These are phyloP conservation scores for Syrmaticus mikado DNA, from an alignment of 2,113 vertebrate species.

Conservation along the genomic window DNA sequence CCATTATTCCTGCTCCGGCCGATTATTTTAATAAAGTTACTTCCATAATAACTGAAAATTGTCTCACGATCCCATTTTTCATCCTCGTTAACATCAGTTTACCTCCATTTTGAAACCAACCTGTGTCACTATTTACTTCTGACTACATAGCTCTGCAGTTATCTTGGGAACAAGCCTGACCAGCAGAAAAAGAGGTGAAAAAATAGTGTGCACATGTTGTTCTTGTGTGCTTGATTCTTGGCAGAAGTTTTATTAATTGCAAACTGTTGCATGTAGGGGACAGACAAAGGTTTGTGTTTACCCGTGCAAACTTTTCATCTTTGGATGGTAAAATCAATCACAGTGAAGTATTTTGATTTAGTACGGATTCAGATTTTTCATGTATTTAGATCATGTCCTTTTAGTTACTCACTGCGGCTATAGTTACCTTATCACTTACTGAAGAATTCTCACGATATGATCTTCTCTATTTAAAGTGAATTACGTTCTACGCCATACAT, in stretches of 20 bases:
- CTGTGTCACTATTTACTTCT: not conserved
- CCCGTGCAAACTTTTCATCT: not conserved
- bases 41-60: not conserved
- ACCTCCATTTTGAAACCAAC: not conserved
- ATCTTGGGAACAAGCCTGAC: not conserved
- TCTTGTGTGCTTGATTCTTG: not conserved
- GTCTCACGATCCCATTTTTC: not conserved
- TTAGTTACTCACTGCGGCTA: not conserved
- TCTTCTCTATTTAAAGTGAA: not conserved
- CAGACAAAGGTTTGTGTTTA: not conserved
- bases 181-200: not conserved
- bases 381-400: not conserved
- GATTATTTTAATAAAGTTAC: constrained; percentile 15
- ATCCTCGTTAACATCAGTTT: not conserved
- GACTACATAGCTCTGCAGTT: not conserved
- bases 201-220: not conserved
- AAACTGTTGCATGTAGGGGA: not conserved
- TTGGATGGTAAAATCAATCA: not conserved
- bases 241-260: not conserved
- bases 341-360: not conserved
- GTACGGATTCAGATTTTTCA: not conserved
- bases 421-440: not conserved
- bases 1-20: not conserved
- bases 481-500: not conserved
- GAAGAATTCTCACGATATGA: not conserved